Evolutionary conservation across 2,888 invertebrate species (phyloP).

Genomic region (Listrodromus nycthemerus): DNA sequence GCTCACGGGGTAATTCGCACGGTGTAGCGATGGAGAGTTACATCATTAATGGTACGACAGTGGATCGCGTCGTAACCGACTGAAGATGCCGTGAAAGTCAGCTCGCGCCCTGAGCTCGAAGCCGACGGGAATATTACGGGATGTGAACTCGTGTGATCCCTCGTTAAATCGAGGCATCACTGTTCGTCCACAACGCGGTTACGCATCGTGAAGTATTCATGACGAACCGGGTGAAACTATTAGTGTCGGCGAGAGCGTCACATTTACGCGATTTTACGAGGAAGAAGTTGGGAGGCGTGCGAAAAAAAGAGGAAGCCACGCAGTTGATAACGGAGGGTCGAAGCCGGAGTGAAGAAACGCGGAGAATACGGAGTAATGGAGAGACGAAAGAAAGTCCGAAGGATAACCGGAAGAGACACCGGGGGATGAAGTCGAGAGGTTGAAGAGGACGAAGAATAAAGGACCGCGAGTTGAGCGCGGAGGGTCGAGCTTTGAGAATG

Average conservation of each 20-base stretch:
- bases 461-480: background rate
- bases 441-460: slow-evolving; percentile 41
- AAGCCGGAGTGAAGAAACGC: background rate
- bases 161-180: background rate
- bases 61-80: background rate
- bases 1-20: slow-evolving; percentile 5
- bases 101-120: background rate
- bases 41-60: slow-evolving; percentile 22
- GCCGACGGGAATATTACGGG: background rate
- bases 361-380: slow-evolving; percentile 7
- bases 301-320: slow-evolving; percentile 27
- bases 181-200: background rate
- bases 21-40: background rate
- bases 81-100: slow-evolving; percentile 11
- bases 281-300: slow-evolving; percentile 2
- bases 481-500: slow-evolving; percentile 58
- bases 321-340: slow-evolving; percentile 44
- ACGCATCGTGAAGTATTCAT: background rate
- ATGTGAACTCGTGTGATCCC: background rate
- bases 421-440: slow-evolving; percentile 40
- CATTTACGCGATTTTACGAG: slow-evolving; percentile 1
- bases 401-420: slow-evolving; percentile 10
- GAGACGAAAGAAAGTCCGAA: slow-evolving; percentile 21
- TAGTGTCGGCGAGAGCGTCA: slow-evolving; percentile 4
- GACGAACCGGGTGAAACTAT: background rate